Conservation (phyloP, 2,113 vertebrate genomes). For the Tyto alba region DNA sequence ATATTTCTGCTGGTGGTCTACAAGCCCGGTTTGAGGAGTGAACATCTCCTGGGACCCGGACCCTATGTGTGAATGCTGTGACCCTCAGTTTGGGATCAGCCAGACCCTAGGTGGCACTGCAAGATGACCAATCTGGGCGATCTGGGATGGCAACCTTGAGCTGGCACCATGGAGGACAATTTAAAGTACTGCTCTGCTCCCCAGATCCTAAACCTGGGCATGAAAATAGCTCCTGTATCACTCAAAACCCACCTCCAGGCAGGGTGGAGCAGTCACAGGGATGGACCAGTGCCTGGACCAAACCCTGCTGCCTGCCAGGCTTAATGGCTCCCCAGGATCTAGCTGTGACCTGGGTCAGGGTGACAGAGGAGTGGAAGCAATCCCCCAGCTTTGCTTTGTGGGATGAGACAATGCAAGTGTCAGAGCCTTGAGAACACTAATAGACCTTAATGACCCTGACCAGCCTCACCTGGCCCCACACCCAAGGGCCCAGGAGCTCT, state of each 20-base stretch:
- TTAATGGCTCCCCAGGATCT: background rate
- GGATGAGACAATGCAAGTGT: background rate
- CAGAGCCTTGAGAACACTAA: background rate
- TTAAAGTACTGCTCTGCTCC: background rate
- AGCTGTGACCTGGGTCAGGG: rapidly evolving
- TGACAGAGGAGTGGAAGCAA: background rate
- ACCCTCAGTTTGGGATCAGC: background rate
- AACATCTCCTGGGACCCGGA: background rate
- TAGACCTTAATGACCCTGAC: background rate
- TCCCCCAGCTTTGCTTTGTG: background rate
- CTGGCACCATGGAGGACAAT: background rate
- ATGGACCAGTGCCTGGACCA: background rate
- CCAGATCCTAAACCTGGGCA: background rate
- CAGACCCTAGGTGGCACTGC: background rate
- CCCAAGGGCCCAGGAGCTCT: background rate
- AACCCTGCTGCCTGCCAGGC: background rate
- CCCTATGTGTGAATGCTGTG: background rate
- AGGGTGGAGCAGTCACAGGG: background rate
- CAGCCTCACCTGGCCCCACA: background rate
- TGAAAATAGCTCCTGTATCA: background rate
- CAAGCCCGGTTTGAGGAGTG: background rate
- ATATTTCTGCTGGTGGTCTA: background rate
- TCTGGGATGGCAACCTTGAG: background rate
- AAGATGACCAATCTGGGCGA: background rate
- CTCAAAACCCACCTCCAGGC: background rate